Percentiles rank a stretch among this genome's conserved stretches.
Evolutionary conservation across 1,140 invertebrate species (phyloP).

Genomic region (Panagrolaimus sp.): DNA sequence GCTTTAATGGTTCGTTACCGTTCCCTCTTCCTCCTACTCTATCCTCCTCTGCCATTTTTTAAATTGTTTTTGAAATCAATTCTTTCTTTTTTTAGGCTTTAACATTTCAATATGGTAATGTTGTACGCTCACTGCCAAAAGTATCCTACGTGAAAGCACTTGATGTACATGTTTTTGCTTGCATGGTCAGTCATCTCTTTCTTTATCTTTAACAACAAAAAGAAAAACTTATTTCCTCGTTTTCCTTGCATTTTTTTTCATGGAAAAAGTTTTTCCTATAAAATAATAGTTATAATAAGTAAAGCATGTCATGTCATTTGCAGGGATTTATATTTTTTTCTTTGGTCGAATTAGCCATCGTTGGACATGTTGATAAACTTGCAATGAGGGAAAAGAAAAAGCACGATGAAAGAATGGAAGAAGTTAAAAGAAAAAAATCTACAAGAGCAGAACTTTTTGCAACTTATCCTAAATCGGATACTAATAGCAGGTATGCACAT

Average conservation of each 20-base stretch:
- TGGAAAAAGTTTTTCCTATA: no score
- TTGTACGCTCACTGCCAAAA: conserved; percentile 35
- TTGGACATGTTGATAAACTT: conserved; percentile 36
- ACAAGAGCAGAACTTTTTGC: background rate
- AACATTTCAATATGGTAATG: conserved; percentile 38
- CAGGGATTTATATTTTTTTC: conserved; percentile 44
- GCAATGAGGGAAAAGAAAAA: conserved; percentile 20
- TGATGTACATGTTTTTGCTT: conserved; percentile 39
- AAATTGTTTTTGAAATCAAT: conserved; percentile 31
- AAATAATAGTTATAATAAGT: background rate
- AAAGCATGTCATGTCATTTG: background rate
- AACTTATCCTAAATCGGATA: background rate
- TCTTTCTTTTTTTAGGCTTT: conserved; percentile 25
- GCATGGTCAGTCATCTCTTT: conserved; percentile 28
- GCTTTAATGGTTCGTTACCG: conserved; percentile 46
- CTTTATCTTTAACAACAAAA: no score
- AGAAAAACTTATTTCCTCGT: no score
- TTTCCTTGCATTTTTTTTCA: no score
- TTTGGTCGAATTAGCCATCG: conserved; percentile 36
- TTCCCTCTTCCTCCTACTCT: no score
- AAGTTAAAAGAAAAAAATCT: background rate
- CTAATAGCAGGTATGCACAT: conserved; percentile 2
- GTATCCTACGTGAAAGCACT: conserved; percentile 39
- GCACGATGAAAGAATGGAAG: conserved; percentile 12
- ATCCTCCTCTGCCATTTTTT: conserved; percentile 59